A percentile compares a stretch with the other conserved stretches of the same genome.
These are phyloP conservation scores for Andrena cerasifolii DNA, from an alignment of 1,140 invertebrate species.

Conservation along the genomic window DNA sequence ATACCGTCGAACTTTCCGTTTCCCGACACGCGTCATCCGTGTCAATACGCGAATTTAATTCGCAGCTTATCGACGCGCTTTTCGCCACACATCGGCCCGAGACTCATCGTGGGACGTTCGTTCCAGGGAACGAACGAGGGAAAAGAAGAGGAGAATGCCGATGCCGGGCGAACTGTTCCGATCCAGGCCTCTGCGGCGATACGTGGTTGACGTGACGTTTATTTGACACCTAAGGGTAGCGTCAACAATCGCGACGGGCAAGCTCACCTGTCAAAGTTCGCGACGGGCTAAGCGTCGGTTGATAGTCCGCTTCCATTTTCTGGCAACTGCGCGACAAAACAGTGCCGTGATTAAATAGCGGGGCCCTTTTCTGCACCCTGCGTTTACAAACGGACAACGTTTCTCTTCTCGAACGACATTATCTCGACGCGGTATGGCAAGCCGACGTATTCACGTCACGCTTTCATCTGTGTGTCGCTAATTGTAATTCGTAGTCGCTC, in stretches of 20 bases:
- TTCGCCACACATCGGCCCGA: constrained; percentile 16
- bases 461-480: constrained; percentile 63
- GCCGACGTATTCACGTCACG: constrained; percentile 60
- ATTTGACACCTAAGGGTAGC: constrained; percentile 48
- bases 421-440: constrained; percentile 45
- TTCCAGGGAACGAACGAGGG: constrained; percentile 26
- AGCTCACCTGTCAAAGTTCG: constrained; percentile 75
- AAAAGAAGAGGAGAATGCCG: constrained; percentile 8
- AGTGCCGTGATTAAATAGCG: constrained; percentile 20
- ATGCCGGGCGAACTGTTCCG: constrained; percentile 25
- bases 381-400: constrained; percentile 38
- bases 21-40: constrained; percentile 26
- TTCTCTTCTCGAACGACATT: constrained; percentile 51
- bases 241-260: constrained; percentile 52
- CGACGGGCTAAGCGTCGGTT: constrained; percentile 74
- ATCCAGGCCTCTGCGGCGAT: neutral
- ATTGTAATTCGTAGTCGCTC: constrained; percentile 60
- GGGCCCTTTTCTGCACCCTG: neutral
- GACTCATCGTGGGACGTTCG: constrained; percentile 26
- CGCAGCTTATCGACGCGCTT: constrained; percentile 17
- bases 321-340: constrained; percentile 20
- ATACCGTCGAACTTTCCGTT: constrained; percentile 6
- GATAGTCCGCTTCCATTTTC: constrained; percentile 76
- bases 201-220: constrained; percentile 47
- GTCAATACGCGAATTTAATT: constrained; percentile 33